These are phyloP conservation scores for Oncorhynchus mykiss DNA, from an alignment of 2,113 vertebrate species.

Conservation along the genomic window DNA sequence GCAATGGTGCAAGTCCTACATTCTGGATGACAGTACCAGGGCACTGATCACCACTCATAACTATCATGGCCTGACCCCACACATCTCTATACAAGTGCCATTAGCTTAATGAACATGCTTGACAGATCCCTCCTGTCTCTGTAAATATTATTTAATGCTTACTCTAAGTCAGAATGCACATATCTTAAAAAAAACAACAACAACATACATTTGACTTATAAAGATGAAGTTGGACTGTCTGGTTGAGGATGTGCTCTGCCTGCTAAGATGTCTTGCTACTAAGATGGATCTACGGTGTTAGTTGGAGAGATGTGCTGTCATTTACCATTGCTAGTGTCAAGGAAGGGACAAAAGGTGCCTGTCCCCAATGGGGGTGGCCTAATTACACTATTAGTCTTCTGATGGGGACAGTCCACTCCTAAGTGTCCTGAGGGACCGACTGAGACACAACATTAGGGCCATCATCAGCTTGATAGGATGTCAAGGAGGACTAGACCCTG, in stretches of 20 bases:
- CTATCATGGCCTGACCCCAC: not conserved
- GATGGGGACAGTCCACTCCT: slow-evolving; percentile 68
- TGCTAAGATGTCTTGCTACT: slow-evolving; percentile 57
- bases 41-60: not conserved
- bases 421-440: slow-evolving; percentile 70
- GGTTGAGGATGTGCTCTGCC: slow-evolving; percentile 13
- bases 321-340: slow-evolving; percentile 74
- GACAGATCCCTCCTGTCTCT: not conserved
- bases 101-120: not conserved
- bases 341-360: slow-evolving; percentile 67
- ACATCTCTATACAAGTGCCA: not conserved
- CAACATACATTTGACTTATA: no score
- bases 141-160: not conserved
- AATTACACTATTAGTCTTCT: slow-evolving; percentile 82
- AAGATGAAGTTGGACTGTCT: no score
- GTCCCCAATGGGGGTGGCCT: slow-evolving; percentile 71
- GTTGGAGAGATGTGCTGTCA: slow-evolving; percentile 71
- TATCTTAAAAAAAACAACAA: not conserved
- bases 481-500: slow-evolving; percentile 24
- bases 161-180: no score
- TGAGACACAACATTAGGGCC: slow-evolving; percentile 64
- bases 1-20: not conserved
- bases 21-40: slow-evolving; percentile 5
- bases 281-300: slow-evolving; percentile 72
- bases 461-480: slow-evolving; percentile 67